Evolutionary conservation across 2,797 vertebrate genomes (phyloP).

Genomic region (Prionace glauca): DNA sequence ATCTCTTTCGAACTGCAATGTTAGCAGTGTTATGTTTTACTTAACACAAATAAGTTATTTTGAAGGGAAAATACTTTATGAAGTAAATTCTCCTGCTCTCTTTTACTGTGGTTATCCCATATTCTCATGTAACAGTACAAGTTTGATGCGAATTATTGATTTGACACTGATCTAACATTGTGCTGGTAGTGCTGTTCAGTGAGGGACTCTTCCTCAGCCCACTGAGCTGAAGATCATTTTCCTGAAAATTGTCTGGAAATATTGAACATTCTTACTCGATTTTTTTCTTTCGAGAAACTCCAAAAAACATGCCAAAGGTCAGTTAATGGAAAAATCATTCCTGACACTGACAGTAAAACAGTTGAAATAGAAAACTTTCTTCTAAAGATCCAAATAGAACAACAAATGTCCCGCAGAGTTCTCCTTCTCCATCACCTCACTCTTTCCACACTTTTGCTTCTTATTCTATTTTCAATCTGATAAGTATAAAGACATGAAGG

Average conservation of each 20-base stretch:
- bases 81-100: neutral
- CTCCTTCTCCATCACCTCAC: neutral
- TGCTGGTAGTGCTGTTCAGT: neutral
- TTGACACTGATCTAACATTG: neutral
- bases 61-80: neutral
- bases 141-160: neutral
- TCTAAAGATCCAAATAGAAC: neutral
- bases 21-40: neutral
- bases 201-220: neutral
- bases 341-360: neutral
- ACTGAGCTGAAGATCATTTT: neutral
- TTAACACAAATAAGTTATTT: neutral
- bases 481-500: neutral
- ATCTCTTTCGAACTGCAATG: neutral
- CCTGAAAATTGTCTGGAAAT: neutral
- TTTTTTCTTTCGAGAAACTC: neutral
- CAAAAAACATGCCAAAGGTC: neutral
- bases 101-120: neutral
- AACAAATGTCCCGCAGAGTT: neutral
- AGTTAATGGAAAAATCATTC: neutral
- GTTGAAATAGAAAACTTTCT: neutral
- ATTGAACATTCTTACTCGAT: neutral
- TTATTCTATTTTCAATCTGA: neutral
- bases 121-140: neutral
- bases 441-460: neutral